These are phyloP conservation scores for Danionella cerebrum DNA, from an alignment of 2,113 vertebrate genomes.

Conservation along the genomic window DNA sequence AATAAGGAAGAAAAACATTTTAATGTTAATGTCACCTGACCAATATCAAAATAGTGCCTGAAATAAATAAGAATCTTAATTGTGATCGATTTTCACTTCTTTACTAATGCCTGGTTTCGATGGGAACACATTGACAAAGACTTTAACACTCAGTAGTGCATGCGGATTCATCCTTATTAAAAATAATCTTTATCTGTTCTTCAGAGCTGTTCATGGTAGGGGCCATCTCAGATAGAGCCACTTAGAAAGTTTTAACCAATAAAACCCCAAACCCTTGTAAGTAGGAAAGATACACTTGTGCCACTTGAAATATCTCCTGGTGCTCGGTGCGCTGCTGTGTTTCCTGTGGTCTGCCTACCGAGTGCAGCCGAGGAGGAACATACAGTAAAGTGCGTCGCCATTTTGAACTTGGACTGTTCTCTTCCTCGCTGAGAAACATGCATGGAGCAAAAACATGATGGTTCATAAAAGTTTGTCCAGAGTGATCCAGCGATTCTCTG, in stretches of 20 bases:
- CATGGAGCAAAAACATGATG: constrained; percentile 35
- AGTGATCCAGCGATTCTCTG: constrained; percentile 3
- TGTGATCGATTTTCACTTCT: neutral
- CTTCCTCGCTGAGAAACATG: constrained; percentile 54
- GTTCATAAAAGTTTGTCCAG: constrained; percentile 23
- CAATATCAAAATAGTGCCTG: neutral
- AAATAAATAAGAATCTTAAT: neutral
- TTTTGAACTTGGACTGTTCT: constrained; percentile 47
- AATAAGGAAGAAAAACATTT: neutral
- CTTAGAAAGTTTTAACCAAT: constrained; percentile 6
- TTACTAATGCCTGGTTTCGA: neutral
- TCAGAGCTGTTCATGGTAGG: neutral
- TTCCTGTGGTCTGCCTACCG: constrained; percentile 52
- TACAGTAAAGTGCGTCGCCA: constrained; percentile 63
- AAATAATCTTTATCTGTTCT: constrained; percentile 7
- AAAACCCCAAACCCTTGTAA: constrained; percentile 24
- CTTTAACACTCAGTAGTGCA: neutral
- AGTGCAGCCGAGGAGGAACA: constrained; percentile 62
- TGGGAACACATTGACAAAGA: neutral
- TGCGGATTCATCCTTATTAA: constrained; percentile 5
- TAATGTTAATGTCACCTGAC: neutral
- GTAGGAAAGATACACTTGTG: constrained; percentile 51
- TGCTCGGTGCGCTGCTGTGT: constrained; percentile 24
- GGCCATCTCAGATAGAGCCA: neutral
- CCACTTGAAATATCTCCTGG: constrained; percentile 56